Evolutionary conservation across 2,797 vertebrate species (phyloP).

Genomic region (Schizopygopsis pylzovi): DNA sequence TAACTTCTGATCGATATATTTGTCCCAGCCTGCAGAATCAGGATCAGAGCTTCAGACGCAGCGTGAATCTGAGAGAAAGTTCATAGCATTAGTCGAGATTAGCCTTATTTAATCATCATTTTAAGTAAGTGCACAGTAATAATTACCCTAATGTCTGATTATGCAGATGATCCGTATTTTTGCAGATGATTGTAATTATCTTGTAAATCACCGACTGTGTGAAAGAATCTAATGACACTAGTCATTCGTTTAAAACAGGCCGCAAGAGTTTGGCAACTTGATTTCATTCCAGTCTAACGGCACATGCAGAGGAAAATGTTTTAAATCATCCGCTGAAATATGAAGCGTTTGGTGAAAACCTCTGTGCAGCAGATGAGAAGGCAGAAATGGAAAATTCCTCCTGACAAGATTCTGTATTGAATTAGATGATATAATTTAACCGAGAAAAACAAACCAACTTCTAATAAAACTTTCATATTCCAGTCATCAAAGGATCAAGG

Average conservation of each 20-base stretch:
- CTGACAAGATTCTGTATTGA: constrained; percentile 5
- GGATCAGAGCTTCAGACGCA: neutral
- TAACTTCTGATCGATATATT: constrained; percentile 2
- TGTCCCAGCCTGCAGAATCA: neutral
- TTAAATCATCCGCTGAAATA: neutral
- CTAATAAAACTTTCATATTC: constrained; percentile 5
- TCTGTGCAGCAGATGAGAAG: constrained; percentile 9
- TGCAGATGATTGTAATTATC: constrained; percentile 25
- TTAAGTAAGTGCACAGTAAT: neutral
- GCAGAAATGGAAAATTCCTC: neutral
- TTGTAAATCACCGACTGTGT: constrained; percentile 10
- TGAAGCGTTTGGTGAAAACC: neutral
- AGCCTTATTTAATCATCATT: neutral
- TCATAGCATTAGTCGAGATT: constrained; percentile 4
- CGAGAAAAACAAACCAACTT: neutral
- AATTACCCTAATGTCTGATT: constrained; percentile 7
- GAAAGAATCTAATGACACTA: neutral
- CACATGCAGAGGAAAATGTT: neutral
- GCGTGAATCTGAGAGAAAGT: neutral
- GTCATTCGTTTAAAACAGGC: neutral
- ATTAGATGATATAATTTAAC: constrained; percentile 14
- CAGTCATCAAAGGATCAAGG: neutral
- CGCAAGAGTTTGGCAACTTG: neutral
- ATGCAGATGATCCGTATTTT: neutral
- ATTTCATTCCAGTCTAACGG: neutral